Evolutionary conservation across 2,888 invertebrate species (phyloP).

Genomic region (Campoletis raptor): DNA sequence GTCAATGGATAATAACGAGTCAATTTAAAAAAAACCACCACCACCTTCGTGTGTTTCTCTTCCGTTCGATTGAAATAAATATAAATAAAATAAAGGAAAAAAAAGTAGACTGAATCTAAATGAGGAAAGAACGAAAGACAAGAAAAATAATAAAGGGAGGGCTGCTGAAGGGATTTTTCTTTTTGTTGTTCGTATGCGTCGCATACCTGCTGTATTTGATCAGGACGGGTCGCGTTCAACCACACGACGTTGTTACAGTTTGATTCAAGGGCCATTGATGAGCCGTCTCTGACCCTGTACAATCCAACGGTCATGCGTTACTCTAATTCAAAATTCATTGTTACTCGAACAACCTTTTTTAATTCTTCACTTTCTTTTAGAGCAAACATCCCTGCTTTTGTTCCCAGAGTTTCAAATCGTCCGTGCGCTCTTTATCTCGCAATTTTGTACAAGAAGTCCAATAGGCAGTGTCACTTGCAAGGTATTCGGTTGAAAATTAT

Average conservation of each 20-base stretch:
- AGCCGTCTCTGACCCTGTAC: constrained; percentile 80
- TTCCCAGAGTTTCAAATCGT: not conserved
- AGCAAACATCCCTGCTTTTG: constrained; percentile 5
- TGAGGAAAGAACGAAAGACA: constrained; percentile 15
- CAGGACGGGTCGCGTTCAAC: constrained; percentile 82
- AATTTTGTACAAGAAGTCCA: not conserved
- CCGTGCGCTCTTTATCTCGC: not conserved
- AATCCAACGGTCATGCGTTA: constrained; percentile 76
- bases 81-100: not conserved
- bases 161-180: constrained; percentile 50
- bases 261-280: constrained; percentile 83
- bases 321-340: constrained; percentile 31
- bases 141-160: constrained; percentile 28
- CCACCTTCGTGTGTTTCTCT: not conserved
- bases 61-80: not conserved
- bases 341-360: constrained; percentile 14
- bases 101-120: not conserved
- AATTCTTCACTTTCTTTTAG: not conserved
- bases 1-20: constrained; percentile 56
- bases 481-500: not conserved
- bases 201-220: constrained; percentile 83
- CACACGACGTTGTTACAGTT: constrained; percentile 83
- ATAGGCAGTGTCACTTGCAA: not conserved
- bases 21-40: not conserved
- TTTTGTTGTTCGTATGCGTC: constrained; percentile 65